Conservation (phyloP, 2,888 invertebrate species). For the Rambutsinella grinnellia region DNA sequence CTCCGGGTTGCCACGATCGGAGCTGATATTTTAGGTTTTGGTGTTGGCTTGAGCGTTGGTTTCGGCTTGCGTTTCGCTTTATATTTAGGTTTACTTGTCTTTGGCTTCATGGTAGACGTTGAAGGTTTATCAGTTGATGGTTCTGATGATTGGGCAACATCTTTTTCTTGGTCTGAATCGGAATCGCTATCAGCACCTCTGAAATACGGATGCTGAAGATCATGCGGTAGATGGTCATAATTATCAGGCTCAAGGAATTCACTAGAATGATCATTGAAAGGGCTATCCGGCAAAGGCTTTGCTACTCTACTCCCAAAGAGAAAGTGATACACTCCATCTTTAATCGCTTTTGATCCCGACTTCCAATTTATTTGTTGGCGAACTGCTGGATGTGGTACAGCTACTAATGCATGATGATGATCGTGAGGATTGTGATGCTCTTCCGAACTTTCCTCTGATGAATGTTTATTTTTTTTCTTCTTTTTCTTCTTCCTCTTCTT, state of each 20-base stretch:
- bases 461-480: too few relatives aligned
- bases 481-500: slow-evolving; percentile 8
- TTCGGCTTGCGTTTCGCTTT: background rate
- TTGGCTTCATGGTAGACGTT: background rate
- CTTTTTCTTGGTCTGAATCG: background rate
- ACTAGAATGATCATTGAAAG: background rate
- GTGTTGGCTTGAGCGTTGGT: background rate
- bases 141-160: background rate
- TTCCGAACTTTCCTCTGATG: slow-evolving; percentile 17
- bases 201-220: too few relatives aligned
- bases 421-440: background rate
- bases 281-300: slow-evolving; percentile 4
- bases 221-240: too few relatives aligned
- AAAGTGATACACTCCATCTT: slow-evolving; percentile 25
- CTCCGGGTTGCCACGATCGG: too few relatives aligned
- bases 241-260: background rate
- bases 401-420: slow-evolving; percentile 10
- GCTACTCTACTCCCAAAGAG: slow-evolving; percentile 11
- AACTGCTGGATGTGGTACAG: slow-evolving; percentile 22
- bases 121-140: background rate
- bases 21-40: background rate
- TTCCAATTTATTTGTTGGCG: slow-evolving; percentile 22
- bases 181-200: background rate
- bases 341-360: slow-evolving; percentile 2
- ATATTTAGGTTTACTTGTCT: background rate